Percentiles rank a stretch among this genome's conserved stretches.
Conservation (phyloP, 2,113 vertebrate species). For the Maccullochella peelii region DNA sequence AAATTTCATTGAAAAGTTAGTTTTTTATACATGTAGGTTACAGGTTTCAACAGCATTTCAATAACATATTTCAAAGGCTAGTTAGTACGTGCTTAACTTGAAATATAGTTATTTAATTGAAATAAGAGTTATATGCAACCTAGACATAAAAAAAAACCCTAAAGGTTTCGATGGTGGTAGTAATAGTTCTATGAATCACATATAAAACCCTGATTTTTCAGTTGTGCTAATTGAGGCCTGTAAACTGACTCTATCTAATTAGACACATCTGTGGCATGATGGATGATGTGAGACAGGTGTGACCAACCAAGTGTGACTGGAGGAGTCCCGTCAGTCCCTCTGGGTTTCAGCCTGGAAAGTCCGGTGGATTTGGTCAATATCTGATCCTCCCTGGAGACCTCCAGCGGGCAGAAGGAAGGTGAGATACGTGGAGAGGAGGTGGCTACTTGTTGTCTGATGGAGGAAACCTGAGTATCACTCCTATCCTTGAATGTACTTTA, state of each 20-base stretch:
- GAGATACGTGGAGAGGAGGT: not conserved
- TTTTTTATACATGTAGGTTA: not conserved
- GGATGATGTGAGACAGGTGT: slow-evolving; percentile 65
- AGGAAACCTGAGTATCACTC: not conserved
- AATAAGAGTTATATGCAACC: not conserved
- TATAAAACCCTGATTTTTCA: slow-evolving; percentile 12
- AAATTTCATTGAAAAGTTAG: not conserved
- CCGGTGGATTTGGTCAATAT: slow-evolving; percentile 74
- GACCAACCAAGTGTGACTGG: slow-evolving; percentile 53
- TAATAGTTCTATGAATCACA: not conserved
- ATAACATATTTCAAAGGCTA: not conserved
- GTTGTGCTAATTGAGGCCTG: slow-evolving; percentile 5
- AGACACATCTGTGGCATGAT: slow-evolving; percentile 56
- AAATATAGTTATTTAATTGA: not conserved
- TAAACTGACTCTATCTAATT: slow-evolving; percentile 45
- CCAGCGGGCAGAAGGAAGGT: not conserved
- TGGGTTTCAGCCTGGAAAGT: slow-evolving; percentile 80
- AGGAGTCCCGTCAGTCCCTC: slow-evolving; percentile 31
- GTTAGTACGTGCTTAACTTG: not conserved
- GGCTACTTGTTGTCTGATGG: not conserved
- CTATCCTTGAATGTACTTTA: not conserved
- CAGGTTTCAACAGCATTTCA: not conserved
- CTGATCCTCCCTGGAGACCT: slow-evolving; percentile 66
- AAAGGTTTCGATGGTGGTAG: not conserved
- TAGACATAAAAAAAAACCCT: not conserved